A percentile compares a stretch with the other conserved stretches of the same genome.
phyloP scores from a whole-genome alignment of 2,888 invertebrate species.

The Volucella inanis region DNA sequence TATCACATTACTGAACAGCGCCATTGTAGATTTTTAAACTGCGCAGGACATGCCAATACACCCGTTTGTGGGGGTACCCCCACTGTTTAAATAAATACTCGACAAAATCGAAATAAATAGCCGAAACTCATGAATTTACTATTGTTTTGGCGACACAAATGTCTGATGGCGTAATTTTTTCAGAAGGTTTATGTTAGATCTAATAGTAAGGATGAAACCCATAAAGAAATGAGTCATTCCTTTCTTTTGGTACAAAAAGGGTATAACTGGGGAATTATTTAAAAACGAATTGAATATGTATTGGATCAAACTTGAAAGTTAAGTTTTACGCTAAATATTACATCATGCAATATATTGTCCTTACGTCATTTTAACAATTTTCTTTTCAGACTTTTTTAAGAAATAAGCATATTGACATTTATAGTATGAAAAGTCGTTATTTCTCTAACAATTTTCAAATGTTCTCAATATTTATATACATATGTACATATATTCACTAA shows the following conservation, averaged over 20 bases:
- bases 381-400: neutral
- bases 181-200: conserved; percentile 9
- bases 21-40: conserved; percentile 31
- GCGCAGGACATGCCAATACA: conserved; percentile 42
- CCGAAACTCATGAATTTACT: conserved; percentile 43
- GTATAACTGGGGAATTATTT: conserved; percentile 27
- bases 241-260: neutral
- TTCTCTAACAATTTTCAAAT: no score
- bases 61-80: neutral
- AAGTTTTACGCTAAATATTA: neutral
- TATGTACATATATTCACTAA: no score
- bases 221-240: conserved; percentile 49
- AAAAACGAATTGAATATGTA: conserved; percentile 8
- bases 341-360: conserved; percentile 8
- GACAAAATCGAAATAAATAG: conserved; percentile 33
- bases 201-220: conserved; percentile 6
- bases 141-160: conserved; percentile 52
- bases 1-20: conserved; percentile 32
- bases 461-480: no score
- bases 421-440: no score
- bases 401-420: no score
- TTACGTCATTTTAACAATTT: conserved; percentile 27
- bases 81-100: conserved; percentile 23
- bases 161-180: conserved; percentile 58
- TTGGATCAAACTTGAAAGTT: conserved; percentile 12